Base-by-base conservation (phyloP, 2,113 vertebrate species). In the Holacanthus passer region DNA sequence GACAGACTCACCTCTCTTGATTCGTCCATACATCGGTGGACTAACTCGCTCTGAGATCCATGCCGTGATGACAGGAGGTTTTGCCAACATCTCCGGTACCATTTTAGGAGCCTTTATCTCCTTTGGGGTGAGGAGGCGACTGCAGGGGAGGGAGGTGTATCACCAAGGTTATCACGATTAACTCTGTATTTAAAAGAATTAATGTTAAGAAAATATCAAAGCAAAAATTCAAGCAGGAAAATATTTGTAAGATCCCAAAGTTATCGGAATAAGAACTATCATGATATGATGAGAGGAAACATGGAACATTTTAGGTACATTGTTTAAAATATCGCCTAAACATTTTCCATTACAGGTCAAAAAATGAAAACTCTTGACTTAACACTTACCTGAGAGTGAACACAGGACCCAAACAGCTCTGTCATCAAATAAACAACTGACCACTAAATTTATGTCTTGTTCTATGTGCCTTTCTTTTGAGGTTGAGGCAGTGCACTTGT, bases 41-140 rank as follows among this genome's bases (percentile, higher is more conserved):
- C 43, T 97, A 48, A 97, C 97, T 39, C 78, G 73, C 77, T 97
- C 97, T 1, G 97, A 97, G 82, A 95, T 99, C 31, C 97, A 97
- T 4, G 95, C 97, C 1, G 69, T 99, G 70, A 97, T 97, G 96
- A 95, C 96, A 0, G 95, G 96, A 8, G 97, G 97, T 11, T 97
- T 97, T 29, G 88, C 97, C 52, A 96, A 95, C 5, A 94, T 98
- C 73, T 96, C 97, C 31, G 97, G 97, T 53, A 94, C 92, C 31
- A 95, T 97, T 58, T 88, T 98, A 63, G 96, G 96, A 50, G 95
- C 96, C 50, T 98, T 93, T 77, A 96, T 97, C 91, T 96, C 96
- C 77, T 95, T 97, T 82, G 97, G 96, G 93, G 97, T 99, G 94
- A 97, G 87, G 24, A 43, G 43, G 17, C 32, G 1, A 6, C 72